Conservation (phyloP, 2,797 vertebrate species). For the Thalassophryne amazonica region DNA sequence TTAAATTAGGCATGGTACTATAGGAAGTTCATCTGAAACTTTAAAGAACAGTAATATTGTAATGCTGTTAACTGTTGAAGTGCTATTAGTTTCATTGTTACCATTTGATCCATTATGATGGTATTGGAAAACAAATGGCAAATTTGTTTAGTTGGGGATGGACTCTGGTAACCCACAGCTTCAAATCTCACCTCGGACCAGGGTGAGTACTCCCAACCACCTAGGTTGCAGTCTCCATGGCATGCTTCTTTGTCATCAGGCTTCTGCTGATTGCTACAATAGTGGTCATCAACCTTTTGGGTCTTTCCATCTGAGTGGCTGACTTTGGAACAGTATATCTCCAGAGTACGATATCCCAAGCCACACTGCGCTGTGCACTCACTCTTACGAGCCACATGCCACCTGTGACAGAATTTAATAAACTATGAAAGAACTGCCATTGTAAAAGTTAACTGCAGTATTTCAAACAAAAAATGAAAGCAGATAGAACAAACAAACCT, state of each 20-base stretch:
- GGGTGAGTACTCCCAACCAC: slow-evolving; percentile 92
- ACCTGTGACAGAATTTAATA: slow-evolving; percentile 71
- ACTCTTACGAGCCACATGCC: slow-evolving; percentile 89
- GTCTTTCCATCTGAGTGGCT: slow-evolving; percentile 83
- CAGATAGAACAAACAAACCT: slow-evolving; percentile 73
- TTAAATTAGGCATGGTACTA: too few relatives aligned
- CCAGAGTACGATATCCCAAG: slow-evolving; percentile 86
- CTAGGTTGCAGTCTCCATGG: slow-evolving; percentile 89
- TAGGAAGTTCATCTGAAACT: too few relatives aligned
- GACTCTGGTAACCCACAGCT: too few relatives aligned
- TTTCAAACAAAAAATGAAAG: too few relatives aligned
- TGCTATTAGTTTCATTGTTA: too few relatives aligned
- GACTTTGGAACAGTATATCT: slow-evolving; percentile 91
- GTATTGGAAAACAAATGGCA: too few relatives aligned
- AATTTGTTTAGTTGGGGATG: too few relatives aligned
- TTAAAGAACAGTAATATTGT: too few relatives aligned
- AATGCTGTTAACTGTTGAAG: too few relatives aligned
- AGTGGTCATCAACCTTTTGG: slow-evolving; percentile 90
- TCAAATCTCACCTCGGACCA: slow-evolving; percentile 93
- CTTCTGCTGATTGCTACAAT: slow-evolving; percentile 85
- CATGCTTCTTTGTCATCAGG: slow-evolving; percentile 90
- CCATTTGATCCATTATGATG: too few relatives aligned
- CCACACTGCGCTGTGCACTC: slow-evolving; percentile 94
- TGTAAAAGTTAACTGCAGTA: too few relatives aligned
- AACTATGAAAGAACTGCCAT: too few relatives aligned